These are phyloP conservation scores for Siphlonurus alternatus DNA, from an alignment of 2,888 invertebrate genomes.

Conservation along the genomic window DNA sequence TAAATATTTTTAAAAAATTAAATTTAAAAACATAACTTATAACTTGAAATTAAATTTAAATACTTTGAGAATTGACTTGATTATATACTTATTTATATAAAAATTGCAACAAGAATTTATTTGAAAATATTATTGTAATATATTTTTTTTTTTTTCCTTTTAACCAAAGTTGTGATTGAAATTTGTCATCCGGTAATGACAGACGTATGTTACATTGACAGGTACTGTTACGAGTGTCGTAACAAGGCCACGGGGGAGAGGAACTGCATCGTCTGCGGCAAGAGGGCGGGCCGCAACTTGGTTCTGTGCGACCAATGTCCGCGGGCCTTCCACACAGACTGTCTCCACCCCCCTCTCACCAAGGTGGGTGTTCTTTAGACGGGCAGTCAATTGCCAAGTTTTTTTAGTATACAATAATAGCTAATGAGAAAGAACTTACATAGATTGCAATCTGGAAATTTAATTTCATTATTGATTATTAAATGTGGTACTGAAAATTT, in stretches of 20 bases:
- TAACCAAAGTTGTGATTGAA: background rate
- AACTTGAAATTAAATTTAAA: no score
- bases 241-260: conserved; percentile 84
- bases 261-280: conserved; percentile 89
- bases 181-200: background rate
- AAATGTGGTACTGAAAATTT: no score
- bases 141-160: no score
- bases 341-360: conserved; percentile 71
- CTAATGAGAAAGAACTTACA: no score
- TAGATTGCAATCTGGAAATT: no score
- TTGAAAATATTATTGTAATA: background rate
- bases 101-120: background rate
- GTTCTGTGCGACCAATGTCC: conserved; percentile 82
- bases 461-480: no score
- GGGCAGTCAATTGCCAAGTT: background rate
- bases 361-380: conserved; percentile 44
- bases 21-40: no score
- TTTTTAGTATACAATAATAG: conserved; percentile 1
- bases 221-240: conserved; percentile 92
- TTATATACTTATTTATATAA: no score
- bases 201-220: no score
- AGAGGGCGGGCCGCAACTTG: conserved; percentile 46
- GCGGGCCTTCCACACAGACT: conserved; percentile 82
- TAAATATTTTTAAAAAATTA: no score
- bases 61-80: no score